These are phyloP conservation scores for Acrobasis suavella DNA, from an alignment of 2,888 invertebrate species.

Conservation along the genomic window DNA sequence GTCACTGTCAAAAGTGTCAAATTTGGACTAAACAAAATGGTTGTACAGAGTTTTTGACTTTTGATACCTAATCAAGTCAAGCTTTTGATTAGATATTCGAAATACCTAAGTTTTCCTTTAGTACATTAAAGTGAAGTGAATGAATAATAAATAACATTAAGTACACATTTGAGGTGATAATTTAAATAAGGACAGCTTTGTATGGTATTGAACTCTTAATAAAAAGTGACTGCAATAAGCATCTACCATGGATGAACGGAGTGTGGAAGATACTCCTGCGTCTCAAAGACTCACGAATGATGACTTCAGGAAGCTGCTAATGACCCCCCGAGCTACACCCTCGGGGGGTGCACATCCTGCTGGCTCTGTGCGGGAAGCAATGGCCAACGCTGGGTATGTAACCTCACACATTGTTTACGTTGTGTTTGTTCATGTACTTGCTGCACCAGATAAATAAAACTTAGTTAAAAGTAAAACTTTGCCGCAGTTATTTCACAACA, in stretches of 20 bases:
- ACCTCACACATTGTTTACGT: not conserved
- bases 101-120: no score
- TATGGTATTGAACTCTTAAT: not conserved
- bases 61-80: no score
- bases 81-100: no score
- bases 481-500: no score
- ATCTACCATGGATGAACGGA: conserved; percentile 76
- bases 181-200: not conserved
- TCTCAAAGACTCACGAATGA: conserved; percentile 96
- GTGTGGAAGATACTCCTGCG: conserved; percentile 83
- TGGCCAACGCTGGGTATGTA: conserved; percentile 83
- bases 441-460: no score
- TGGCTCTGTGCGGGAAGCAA: conserved; percentile 86
- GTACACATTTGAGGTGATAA: not conserved
- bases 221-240: not conserved
- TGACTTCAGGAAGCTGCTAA: conserved; percentile 96
- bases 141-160: no score
- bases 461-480: no score
- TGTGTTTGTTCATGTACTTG: not conserved
- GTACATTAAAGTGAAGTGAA: no score
- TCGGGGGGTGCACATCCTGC: conserved; percentile 71
- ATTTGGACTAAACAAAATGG: no score
- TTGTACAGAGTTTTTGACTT: no score
- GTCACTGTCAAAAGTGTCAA: no score
- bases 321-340: conserved; percentile 94